Evolutionary conservation across 2,797 vertebrate genomes (phyloP), one percentile per base, ranked within the genome.

Genomic region (Acrossocheilus wenchowensis): DNA sequence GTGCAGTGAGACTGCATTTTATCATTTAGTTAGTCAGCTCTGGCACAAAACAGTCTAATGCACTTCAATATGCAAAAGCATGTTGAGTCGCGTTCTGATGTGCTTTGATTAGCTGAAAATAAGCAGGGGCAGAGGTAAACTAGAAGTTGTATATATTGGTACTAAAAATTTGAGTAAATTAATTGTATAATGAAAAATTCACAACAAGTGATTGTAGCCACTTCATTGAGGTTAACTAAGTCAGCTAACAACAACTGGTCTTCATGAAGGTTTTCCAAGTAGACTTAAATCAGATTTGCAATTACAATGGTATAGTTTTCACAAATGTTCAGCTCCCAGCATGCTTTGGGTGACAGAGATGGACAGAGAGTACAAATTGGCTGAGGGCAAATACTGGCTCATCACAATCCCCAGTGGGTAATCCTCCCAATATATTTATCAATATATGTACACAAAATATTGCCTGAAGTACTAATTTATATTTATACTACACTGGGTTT

Each of bases 11-110:
- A 84, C 62, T 83, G 71, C 54, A 78, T 78, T 84, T 68, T 57
- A 78, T 64, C 30, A 62, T 75, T 73, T 75, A 75, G 26, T 83
- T 75, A 83, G 41, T 50, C 71, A 45, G 52, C 41, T 34, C 39
- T 64, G 82, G 19, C 57, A 64, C 39, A 73, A 83, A 74, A 43
- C 34, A 64, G 41, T 75, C 82, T 62, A 83, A 75, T 50, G 41
- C 17, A 48, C 43, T 83, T 75, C 5, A 64, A 50, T 41, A 84
- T 52, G 30, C 30, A 21, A 52, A 66, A 77, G n/a, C 3, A 19
- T 54, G 64, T 43, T 30, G 34, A 84, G 26, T 9, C 30, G 68
- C 9, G n/a, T 39, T 39, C 36, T 41, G 9, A 69, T 78, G 45
- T 78, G 60, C n/a, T 71, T 54, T 39, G 43, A 71, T 50, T 21